These are phyloP conservation scores for Venustaconcha ellipsiformis DNA, from an alignment of 1,140 invertebrate genomes.

Conservation along the genomic window DNA sequence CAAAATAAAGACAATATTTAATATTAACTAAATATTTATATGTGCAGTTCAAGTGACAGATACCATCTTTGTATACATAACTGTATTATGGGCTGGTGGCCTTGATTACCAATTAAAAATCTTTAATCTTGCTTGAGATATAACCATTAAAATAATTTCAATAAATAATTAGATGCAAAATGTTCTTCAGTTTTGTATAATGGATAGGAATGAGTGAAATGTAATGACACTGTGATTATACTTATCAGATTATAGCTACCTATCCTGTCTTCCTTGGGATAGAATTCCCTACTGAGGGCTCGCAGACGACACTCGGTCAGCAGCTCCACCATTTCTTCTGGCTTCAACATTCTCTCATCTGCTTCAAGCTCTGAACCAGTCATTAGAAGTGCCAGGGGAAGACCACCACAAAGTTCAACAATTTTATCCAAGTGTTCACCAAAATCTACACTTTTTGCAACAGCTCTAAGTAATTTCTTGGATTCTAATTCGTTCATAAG, in stretches of 20 bases:
- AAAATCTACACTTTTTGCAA: neutral
- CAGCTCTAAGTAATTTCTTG: constrained; percentile 8
- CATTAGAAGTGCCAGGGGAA: constrained; percentile 26
- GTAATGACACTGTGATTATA: too few relatives aligned
- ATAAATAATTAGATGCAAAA: too few relatives aligned
- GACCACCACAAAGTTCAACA: constrained; percentile 19
- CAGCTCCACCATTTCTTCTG: constrained; percentile 19
- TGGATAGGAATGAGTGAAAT: too few relatives aligned
- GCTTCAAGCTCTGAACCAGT: constrained; percentile 17
- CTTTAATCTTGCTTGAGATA: too few relatives aligned
- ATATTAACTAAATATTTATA: too few relatives aligned
- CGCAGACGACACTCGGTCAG: constrained; percentile 14
- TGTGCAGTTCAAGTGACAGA: too few relatives aligned
- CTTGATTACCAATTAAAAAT: too few relatives aligned
- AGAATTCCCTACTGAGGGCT: constrained; percentile 22
- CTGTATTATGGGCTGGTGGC: too few relatives aligned
- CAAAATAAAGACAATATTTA: too few relatives aligned
- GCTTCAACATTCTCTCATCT: constrained; percentile 12
- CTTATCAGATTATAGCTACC: constrained; percentile 5
- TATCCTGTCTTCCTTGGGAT: constrained; percentile 20
- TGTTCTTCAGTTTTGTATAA: too few relatives aligned
- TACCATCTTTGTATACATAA: too few relatives aligned
- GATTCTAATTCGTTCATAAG: constrained; percentile 8
- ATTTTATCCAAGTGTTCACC: neutral
- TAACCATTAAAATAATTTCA: too few relatives aligned